Conservation (phyloP, 2,797 vertebrate species). For the Ara ararauna region DNA sequence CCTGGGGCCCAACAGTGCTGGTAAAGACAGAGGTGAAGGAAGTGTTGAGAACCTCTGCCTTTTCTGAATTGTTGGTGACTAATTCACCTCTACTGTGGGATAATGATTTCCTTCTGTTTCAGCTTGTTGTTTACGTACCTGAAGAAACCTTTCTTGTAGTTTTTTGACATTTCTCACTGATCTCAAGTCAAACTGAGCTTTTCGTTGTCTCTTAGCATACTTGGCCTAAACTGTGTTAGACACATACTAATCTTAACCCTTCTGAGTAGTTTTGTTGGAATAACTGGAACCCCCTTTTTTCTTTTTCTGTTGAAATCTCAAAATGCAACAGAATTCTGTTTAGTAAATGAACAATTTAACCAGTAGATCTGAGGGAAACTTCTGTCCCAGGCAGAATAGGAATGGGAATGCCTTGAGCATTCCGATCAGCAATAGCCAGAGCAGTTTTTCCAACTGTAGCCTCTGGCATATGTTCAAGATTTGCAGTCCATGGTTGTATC, state of each 20-base stretch:
- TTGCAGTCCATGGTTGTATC: neutral
- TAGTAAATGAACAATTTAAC: neutral
- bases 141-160: neutral
- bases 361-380: neutral
- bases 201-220: neutral
- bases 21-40: neutral
- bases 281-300: neutral
- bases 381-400: neutral
- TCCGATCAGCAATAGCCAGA: neutral
- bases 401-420: neutral
- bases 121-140: neutral
- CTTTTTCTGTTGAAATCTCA: neutral
- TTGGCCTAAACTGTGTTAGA: neutral
- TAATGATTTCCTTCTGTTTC: neutral
- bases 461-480: neutral
- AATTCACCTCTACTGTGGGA: neutral
- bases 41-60: neutral
- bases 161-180: neutral
- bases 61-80: neutral
- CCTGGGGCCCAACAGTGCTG: neutral
- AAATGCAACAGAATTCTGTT: neutral
- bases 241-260: neutral
- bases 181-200: neutral
- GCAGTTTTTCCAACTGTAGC: neutral
- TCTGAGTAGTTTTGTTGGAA: neutral